Base-by-base conservation (phyloP, 2,113 vertebrate genomes). In the Hypocryptadius cinnamomeus region DNA sequence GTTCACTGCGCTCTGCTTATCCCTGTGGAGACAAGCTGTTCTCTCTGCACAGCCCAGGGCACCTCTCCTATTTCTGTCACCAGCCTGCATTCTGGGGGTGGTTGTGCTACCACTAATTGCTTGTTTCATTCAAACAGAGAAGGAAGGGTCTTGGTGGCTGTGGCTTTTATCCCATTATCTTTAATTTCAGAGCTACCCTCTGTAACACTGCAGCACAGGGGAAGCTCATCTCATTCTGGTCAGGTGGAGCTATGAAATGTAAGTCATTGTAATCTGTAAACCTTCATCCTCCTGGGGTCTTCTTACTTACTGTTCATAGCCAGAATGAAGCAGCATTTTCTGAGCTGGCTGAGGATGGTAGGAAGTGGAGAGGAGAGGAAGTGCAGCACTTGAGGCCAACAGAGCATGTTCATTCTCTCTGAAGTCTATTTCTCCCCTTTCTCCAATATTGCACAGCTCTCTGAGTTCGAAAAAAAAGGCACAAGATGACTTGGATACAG, bases 401-500 rank as follows among this genome's bases (percentile, higher is more conserved):
- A 73, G 39, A 74, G 13, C 31, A 30, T 18, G 16, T 80, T 85
- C 4, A 6, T 81, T 76, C 10, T 80, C 24, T 20, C 9, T 47
- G 33, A 74, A 81, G 48, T 4, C 23, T 54, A 0, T 48, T 74
- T 60, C 15, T 37, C 8, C 6, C 9, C 1, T 8, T 80, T 44
- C 47, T 91, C 5, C 44, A 51, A 18, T 44, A 53, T 7, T 35
- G 5, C 37, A 37, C 6, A 51, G 5, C 22, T 50, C 3, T 74
- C n/a, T 76, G 31, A 59, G n/a, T 24, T 71, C 40, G 8, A 11
- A 11, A 33, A 81, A 50, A 37, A 10, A 15, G 10, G 14, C 33
- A 59, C 30, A 39, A 31, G 30, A 54, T 8, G 10, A 44, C 18
- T 60, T 0, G 0, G 51, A 23, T 21, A 12, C 5, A 6, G 18